These are phyloP conservation scores for Noctua fimbriata DNA, from an alignment of 2,888 invertebrate species.

Conservation along the genomic window DNA sequence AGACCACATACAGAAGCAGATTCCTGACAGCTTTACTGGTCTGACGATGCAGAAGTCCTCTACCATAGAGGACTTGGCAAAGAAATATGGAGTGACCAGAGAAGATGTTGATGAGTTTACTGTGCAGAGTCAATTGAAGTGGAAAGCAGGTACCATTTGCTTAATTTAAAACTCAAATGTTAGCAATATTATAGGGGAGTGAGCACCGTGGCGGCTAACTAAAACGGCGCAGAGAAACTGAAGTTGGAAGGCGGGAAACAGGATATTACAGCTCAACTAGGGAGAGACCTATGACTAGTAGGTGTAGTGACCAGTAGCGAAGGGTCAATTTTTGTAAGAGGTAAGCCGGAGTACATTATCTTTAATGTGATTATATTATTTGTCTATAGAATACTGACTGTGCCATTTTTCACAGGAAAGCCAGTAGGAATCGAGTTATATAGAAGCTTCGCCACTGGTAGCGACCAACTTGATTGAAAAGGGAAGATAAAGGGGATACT, in stretches of 20 bases:
- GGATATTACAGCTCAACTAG: not conserved
- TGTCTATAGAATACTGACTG: no score
- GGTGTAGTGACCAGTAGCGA: no score
- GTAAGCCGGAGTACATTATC: no score
- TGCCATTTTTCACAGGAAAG: no score
- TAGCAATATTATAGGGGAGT: not conserved
- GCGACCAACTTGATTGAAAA: not conserved
- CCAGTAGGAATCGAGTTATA: no score
- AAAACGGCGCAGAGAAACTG: not conserved
- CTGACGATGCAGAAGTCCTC: slow-evolving; percentile 96
- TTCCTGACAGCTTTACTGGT: slow-evolving; percentile 94
- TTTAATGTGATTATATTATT: no score
- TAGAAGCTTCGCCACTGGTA: no score
- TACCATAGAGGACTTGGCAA: slow-evolving; percentile 96
- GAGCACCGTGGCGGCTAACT: not conserved
- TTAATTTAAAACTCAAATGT: not conserved
- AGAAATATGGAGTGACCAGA: slow-evolving; percentile 93
- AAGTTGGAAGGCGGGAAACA: not conserved
- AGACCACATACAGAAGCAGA: slow-evolving; percentile 89
- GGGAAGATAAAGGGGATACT: not conserved
- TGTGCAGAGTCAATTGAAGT: slow-evolving; percentile 94
- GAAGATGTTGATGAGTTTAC: slow-evolving; percentile 96
- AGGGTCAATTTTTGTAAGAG: no score
- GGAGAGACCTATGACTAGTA: not conserved
- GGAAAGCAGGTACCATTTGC: slow-evolving; percentile 93